A percentile compares a stretch with the other conserved stretches of the same genome.
Conservation (phyloP, 2,797 vertebrate species). For the Carcharodon carcharias region DNA sequence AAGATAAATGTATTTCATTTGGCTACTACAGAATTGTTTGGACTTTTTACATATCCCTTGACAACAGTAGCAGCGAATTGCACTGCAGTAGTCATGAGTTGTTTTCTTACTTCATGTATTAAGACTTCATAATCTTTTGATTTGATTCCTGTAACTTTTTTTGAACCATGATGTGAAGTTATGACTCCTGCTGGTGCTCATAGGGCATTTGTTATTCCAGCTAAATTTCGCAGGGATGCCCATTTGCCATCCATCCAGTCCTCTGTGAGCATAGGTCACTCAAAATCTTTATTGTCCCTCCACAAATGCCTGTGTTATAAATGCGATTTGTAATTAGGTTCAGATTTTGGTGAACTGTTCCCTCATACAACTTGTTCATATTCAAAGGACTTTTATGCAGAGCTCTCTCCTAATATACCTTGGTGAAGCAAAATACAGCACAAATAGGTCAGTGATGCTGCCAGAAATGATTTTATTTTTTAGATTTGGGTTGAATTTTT, state of each 20-base stretch:
- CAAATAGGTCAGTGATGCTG: background rate
- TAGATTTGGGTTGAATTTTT: background rate
- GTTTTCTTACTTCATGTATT: background rate
- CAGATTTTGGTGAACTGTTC: background rate
- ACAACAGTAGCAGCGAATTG: background rate
- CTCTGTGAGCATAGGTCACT: background rate
- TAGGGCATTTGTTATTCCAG: background rate
- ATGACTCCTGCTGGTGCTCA: background rate
- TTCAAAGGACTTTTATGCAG: background rate
- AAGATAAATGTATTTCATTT: background rate
- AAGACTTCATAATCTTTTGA: too few relatives aligned
- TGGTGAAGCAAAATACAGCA: background rate
- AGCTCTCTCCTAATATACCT: background rate
- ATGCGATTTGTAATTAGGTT: background rate
- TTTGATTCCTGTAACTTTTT: background rate
- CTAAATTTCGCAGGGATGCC: background rate
- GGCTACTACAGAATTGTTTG: background rate
- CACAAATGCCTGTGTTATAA: background rate
- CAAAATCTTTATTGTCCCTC: background rate
- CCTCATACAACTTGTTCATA: background rate
- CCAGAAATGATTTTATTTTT: background rate
- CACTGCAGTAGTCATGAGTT: background rate
- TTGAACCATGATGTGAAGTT: background rate
- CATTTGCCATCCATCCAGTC: background rate
- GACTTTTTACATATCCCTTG: background rate